These are phyloP conservation scores for Microctenopoma lineatum DNA, from an alignment of 2,797 vertebrate genomes.

Conservation along the genomic window DNA sequence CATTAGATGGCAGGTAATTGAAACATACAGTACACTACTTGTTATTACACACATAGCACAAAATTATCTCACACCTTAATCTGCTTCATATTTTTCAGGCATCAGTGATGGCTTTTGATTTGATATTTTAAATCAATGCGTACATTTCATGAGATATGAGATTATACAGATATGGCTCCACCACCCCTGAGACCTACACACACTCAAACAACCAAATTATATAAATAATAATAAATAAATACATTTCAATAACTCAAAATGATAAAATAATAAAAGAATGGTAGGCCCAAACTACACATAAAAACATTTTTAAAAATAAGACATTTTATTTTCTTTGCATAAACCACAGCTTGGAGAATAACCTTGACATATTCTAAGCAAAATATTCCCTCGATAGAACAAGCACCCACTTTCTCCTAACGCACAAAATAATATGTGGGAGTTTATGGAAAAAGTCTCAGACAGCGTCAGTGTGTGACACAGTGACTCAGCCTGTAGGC, in stretches of 20 bases:
- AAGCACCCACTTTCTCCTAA: conserved; percentile 70
- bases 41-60: background rate
- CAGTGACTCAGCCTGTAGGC: conserved; percentile 82
- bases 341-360: conserved; percentile 58
- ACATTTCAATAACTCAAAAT: background rate
- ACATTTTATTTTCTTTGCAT: conserved; percentile 29
- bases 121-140: conserved; percentile 48
- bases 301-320: too few species aligned
- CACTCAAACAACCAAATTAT: background rate
- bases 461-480: conserved; percentile 76
- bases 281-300: background rate
- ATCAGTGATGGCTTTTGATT: conserved; percentile 46
- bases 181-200: too few species aligned
- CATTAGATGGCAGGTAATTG: background rate
- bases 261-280: background rate
- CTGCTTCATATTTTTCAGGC: background rate
- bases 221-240: background rate
- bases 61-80: background rate
- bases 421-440: conserved; percentile 69
- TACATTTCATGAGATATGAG: background rate
- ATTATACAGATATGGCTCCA: conserved; percentile 15
- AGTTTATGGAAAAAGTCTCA: conserved; percentile 77
- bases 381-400: conserved; percentile 61
- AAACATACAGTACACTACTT: background rate
- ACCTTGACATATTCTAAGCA: conserved; percentile 54